Percentiles rank a stretch among this genome's conserved stretches.
Conservation (phyloP, 2,888 invertebrate genomes). For the Mycalesis mineus region DNA sequence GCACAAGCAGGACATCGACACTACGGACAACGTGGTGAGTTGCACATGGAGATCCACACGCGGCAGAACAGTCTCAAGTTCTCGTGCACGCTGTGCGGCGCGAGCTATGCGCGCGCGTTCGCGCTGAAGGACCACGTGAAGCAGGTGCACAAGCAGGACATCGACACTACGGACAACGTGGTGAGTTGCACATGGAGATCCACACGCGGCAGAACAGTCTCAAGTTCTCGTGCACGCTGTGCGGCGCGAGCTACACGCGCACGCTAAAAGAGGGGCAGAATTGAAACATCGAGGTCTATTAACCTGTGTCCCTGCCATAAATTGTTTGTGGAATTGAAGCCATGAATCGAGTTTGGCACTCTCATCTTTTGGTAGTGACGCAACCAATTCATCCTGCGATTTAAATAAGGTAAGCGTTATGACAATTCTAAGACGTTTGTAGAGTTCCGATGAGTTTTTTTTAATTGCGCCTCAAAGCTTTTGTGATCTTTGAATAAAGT, state of each 20-base stretch:
- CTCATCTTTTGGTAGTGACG: no score
- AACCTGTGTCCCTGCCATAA: no score
- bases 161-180: slow-evolving; percentile 19
- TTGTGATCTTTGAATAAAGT: no score
- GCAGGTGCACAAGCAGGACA: no score
- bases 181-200: slow-evolving; percentile 80
- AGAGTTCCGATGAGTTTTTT: no score
- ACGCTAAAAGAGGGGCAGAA: slow-evolving; percentile 82
- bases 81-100: slow-evolving; percentile 84
- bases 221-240: slow-evolving; percentile 83
- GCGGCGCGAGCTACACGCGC: slow-evolving; percentile 87
- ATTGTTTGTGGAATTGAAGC: no score
- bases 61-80: slow-evolving; percentile 84
- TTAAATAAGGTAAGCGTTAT: no score
- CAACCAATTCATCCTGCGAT: no score
- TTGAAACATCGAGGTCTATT: no score
- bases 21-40: slow-evolving; percentile 8
- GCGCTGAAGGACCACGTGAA: slow-evolving; percentile 86
- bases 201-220: slow-evolving; percentile 84
- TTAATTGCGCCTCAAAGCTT: no score
- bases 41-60: slow-evolving; percentile 85
- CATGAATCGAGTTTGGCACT: no score
- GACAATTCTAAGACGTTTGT: no score
- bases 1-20: slow-evolving; percentile 39
- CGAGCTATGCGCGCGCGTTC: slow-evolving; percentile 85